Evolutionary conservation across 2,113 vertebrate genomes (phyloP).

Genomic region (Cyphomyrus plagiostoma): DNA sequence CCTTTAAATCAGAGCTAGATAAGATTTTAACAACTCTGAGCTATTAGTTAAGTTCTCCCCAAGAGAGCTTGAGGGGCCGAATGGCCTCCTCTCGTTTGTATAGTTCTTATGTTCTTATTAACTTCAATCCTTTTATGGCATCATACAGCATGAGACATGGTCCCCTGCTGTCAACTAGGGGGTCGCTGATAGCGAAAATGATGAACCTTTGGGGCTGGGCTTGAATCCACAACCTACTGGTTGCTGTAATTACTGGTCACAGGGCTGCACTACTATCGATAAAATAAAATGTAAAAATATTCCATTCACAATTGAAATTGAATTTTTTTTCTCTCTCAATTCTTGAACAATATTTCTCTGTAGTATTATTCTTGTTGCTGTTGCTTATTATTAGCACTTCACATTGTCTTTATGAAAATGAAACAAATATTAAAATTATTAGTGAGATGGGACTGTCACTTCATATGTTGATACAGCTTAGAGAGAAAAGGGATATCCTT

Average conservation of each 20-base stretch:
- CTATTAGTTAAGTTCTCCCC: too few species aligned
- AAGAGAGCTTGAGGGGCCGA: too few species aligned
- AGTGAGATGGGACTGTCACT: background rate
- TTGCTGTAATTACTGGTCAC: background rate
- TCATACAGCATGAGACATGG: background rate
- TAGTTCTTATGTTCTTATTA: background rate
- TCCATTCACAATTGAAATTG: background rate
- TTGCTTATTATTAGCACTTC: background rate
- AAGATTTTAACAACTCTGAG: too few species aligned
- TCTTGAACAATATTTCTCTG: background rate
- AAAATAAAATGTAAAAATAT: background rate
- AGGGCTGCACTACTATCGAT: background rate
- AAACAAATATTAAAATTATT: background rate
- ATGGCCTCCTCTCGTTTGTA: too few species aligned
- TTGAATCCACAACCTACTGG: background rate
- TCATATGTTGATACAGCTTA: background rate
- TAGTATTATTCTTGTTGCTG: background rate
- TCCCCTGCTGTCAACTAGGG: background rate
- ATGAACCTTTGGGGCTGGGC: background rate
- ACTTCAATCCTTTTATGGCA: background rate
- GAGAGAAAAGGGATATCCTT: background rate
- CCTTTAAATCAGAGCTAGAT: too few species aligned
- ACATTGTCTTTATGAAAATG: background rate
- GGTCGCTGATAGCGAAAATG: background rate
- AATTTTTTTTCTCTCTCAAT: background rate